Conservation (phyloP, 1,140 invertebrate genomes). For the Drosophila arawakana region DNA sequence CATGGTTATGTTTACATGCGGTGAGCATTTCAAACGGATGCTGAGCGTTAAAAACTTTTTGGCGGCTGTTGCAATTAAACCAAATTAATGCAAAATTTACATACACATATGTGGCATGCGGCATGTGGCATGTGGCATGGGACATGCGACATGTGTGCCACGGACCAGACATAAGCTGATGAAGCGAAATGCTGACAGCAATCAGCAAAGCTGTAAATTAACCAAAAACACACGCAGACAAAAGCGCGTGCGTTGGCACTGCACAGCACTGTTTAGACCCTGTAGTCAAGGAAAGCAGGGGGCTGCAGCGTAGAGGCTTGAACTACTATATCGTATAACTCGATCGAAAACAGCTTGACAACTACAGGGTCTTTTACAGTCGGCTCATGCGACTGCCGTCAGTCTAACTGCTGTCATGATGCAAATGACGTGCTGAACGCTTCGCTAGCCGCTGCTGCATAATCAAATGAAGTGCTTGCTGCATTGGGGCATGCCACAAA, state of each 20-base stretch:
- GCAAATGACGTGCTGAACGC: slow-evolving; percentile 21
- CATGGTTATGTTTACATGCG: slow-evolving; percentile 81
- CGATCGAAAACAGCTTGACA: too few species aligned
- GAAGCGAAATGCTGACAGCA: slow-evolving; percentile 45
- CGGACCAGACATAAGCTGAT: slow-evolving; percentile 11
- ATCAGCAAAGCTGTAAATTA: slow-evolving; percentile 78
- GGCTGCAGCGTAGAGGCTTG: too few species aligned
- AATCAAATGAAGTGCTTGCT: slow-evolving; percentile 4
- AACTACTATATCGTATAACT: too few species aligned
- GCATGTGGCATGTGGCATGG: slow-evolving; percentile 32
- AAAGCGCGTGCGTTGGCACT: not conserved
- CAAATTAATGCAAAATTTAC: slow-evolving; percentile 69
- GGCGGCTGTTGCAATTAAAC: slow-evolving; percentile 61
- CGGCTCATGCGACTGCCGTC: too few species aligned
- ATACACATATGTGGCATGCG: slow-evolving; percentile 12
- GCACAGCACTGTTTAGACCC: not conserved
- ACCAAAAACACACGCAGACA: slow-evolving; percentile 61
- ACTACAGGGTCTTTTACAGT: too few species aligned
- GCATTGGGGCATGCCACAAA: not conserved
- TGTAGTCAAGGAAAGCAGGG: too few species aligned
- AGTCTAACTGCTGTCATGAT: not conserved
- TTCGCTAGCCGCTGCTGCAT: not conserved
- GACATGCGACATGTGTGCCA: too few species aligned
- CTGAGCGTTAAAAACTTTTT: slow-evolving; percentile 52
- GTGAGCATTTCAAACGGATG: slow-evolving; percentile 32